phyloP scores from a whole-genome alignment of 2,797 vertebrate genomes.

The Bovichtus diacanthus region DNA sequence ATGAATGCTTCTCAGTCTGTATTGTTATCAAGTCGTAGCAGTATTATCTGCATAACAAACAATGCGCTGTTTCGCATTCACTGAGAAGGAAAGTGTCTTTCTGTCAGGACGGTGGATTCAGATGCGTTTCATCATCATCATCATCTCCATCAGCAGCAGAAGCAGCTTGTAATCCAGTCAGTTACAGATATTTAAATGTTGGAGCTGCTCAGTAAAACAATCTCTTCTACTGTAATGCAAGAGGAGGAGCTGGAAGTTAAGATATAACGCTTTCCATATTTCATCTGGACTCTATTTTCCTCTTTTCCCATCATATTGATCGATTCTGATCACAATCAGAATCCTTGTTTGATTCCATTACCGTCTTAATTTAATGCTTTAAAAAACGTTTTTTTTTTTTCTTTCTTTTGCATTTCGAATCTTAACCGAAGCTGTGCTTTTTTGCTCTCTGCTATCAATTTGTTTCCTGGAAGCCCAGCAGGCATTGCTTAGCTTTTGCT shows the following conservation, averaged over 20 bases:
- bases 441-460: slow-evolving; percentile 9
- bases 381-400: background rate
- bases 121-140: slow-evolving; percentile 24
- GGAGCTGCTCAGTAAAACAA: slow-evolving; percentile 11
- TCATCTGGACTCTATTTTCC: background rate
- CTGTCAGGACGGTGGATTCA: slow-evolving; percentile 5
- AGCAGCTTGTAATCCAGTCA: slow-evolving; percentile 8
- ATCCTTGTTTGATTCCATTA: background rate
- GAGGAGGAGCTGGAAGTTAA: slow-evolving; percentile 9
- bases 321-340: background rate
- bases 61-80: background rate
- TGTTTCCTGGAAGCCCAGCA: background rate
- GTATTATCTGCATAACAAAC: slow-evolving; percentile 3
- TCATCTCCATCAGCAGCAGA: accelerated
- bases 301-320: background rate
- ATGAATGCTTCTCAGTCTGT: slow-evolving; percentile 1
- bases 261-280: background rate
- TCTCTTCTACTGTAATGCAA: background rate
- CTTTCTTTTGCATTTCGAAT: background rate
- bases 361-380: background rate
- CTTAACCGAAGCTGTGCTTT: background rate
- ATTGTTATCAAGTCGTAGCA: background rate
- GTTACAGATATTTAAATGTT: slow-evolving; percentile 20
- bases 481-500: slow-evolving; percentile 11
- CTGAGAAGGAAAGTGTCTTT: background rate